Evolutionary conservation across 2,888 invertebrate species (phyloP).

Genomic region (Molorchus minor): DNA sequence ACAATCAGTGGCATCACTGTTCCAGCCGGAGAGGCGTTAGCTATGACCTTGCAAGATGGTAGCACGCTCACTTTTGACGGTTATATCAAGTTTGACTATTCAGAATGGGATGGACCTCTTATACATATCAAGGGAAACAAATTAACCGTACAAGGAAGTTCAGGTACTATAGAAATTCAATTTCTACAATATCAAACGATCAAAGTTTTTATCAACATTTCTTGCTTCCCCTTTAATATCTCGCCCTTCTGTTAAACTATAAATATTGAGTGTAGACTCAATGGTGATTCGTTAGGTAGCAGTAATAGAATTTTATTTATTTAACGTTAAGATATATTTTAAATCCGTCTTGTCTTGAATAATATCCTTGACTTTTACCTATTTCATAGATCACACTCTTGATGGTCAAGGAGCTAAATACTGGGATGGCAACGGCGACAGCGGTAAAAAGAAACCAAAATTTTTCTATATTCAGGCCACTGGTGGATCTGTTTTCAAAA

Average conservation of each 20-base stretch:
- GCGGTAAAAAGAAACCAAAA: conserved; percentile 36
- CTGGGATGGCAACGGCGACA: conserved; percentile 42
- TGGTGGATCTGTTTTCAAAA: conserved; percentile 31
- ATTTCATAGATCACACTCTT: conserved; percentile 26
- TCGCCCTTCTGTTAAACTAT: no score
- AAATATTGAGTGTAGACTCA: no score
- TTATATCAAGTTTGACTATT: conserved; percentile 30
- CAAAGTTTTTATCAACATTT: no score
- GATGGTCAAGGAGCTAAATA: conserved; percentile 41
- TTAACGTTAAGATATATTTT: no score
- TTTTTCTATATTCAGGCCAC: conserved; percentile 40
- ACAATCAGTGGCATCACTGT: neutral
- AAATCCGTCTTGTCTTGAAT: no score
- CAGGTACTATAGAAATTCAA: no score
- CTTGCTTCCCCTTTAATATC: no score
- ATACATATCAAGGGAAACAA: conserved; percentile 36
- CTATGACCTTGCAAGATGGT: conserved; percentile 11
- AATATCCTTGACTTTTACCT: neutral
- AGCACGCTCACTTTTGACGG: conserved; percentile 34
- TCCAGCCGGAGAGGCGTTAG: neutral
- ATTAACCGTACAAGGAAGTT: conserved; percentile 34
- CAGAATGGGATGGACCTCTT: conserved; percentile 36
- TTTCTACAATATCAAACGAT: no score
- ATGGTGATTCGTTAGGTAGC: no score
- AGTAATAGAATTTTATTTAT: no score